Conservation (phyloP, 2,797 vertebrate genomes). For the Lophotriccus pileatus region DNA sequence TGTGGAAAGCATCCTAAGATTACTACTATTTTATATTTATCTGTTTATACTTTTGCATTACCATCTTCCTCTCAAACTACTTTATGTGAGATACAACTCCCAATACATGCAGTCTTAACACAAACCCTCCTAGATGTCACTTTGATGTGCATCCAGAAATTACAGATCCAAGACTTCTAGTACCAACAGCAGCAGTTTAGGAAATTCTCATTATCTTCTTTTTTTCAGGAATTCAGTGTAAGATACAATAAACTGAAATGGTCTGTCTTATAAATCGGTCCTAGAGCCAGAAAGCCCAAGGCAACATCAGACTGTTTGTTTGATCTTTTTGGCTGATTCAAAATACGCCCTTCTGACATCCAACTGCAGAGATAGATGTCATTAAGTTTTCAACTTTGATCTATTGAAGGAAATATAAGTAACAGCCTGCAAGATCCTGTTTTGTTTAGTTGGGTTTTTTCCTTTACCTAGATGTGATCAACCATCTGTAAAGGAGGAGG, state of each 20-base stretch:
- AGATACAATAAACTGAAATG: background rate
- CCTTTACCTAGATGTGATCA: background rate
- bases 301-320: background rate
- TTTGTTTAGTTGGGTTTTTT: background rate
- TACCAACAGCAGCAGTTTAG: background rate
- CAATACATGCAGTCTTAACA: background rate
- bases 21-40: background rate
- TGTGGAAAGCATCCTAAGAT: background rate
- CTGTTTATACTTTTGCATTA: background rate
- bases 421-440: background rate
- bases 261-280: background rate
- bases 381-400: constrained; percentile 48
- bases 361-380: constrained; percentile 14
- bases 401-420: constrained; percentile 36
- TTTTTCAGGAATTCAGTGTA: background rate
- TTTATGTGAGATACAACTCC: background rate
- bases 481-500: background rate
- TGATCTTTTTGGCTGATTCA: constrained; percentile 16
- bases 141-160: background rate
- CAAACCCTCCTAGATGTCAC: background rate
- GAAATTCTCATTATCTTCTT: background rate
- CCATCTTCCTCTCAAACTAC: background rate
- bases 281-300: constrained; percentile 28
- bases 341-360: constrained; percentile 34
- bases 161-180: background rate